phyloP scores from a whole-genome alignment of 1,140 invertebrate genomes.

The Zaprionus ghesquierei region DNA sequence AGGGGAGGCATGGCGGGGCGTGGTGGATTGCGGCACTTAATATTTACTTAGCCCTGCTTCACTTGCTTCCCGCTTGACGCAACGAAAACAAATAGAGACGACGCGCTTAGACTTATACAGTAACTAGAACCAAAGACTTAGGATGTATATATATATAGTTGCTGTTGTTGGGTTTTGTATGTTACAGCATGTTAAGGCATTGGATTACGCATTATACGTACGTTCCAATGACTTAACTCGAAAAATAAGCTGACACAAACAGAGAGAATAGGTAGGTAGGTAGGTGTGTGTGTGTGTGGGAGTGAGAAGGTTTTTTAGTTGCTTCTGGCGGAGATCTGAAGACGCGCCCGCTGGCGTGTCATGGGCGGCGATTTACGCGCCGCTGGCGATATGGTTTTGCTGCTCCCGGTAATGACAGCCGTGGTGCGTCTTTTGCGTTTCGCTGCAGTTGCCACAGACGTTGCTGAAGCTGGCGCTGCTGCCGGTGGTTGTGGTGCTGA shows the following conservation, averaged over 20 bases:
- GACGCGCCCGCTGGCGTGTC: slow-evolving; percentile 67
- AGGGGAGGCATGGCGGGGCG: neutral
- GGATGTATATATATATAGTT: slow-evolving; percentile 18
- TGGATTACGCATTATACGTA: slow-evolving; percentile 20
- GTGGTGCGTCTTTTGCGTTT: slow-evolving; percentile 39
- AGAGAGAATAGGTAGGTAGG: slow-evolving; percentile 1
- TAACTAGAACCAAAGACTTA: slow-evolving; percentile 68
- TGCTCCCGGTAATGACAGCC: slow-evolving; percentile 12
- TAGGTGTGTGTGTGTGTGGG: neutral
- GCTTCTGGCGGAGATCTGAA: slow-evolving; percentile 69
- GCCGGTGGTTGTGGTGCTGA: neutral
- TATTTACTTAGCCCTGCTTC: slow-evolving; percentile 7
- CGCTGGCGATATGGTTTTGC: slow-evolving; percentile 34
- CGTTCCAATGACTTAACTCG: slow-evolving; percentile 37
- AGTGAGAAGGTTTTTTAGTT: slow-evolving; percentile 15
- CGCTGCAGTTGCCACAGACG: neutral
- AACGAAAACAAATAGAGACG: slow-evolving; percentile 34
- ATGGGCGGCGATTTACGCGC: slow-evolving; percentile 59
- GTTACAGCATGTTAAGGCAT: slow-evolving; percentile 29
- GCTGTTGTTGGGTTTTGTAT: slow-evolving; percentile 16
- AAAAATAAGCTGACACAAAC: slow-evolving; percentile 17
- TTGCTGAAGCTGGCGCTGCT: neutral
- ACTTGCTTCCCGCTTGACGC: slow-evolving; percentile 17
- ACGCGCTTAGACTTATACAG: slow-evolving; percentile 41
- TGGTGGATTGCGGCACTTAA: neutral